phyloP scores from a whole-genome alignment of 2,888 invertebrate species.

The Hetaerina titia region DNA sequence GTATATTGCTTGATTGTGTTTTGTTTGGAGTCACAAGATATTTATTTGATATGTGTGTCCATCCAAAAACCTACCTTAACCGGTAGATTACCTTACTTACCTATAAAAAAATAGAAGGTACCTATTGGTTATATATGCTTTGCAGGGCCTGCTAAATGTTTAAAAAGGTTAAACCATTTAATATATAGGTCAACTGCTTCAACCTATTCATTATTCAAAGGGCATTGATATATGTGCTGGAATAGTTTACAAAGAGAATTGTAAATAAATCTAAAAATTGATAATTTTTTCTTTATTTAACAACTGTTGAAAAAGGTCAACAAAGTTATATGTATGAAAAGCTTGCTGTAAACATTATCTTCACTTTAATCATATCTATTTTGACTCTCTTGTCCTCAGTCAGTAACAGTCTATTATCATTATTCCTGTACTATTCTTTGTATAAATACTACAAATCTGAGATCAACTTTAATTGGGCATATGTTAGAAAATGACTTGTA shows the following conservation, averaged over 20 bases:
- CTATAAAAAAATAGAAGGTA: no score
- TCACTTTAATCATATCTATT: conserved; percentile 37
- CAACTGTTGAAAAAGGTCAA: conserved; percentile 63
- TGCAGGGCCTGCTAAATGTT: no score
- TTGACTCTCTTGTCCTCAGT: conserved; percentile 53
- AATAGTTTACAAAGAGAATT: neutral
- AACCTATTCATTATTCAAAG: no score
- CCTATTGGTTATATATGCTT: no score
- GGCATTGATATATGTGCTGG: no score
- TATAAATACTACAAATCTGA: conserved; percentile 59
- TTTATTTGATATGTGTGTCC: no score
- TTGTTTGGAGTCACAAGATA: no score
- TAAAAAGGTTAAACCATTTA: no score
- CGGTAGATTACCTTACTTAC: no score
- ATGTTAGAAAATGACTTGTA: conserved; percentile 48
- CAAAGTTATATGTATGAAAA: conserved; percentile 62
- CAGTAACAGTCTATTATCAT: conserved; percentile 59
- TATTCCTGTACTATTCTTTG: conserved; percentile 36
- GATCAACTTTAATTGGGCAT: conserved; percentile 50
- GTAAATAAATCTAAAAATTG: neutral
- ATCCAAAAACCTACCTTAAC: no score
- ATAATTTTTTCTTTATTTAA: conserved; percentile 57
- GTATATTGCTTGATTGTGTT: no score
- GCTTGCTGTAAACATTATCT: conserved; percentile 54
- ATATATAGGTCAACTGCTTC: no score